phyloP scores from a whole-genome alignment of 2,797 vertebrate genomes.

The Lemur catta region DNA sequence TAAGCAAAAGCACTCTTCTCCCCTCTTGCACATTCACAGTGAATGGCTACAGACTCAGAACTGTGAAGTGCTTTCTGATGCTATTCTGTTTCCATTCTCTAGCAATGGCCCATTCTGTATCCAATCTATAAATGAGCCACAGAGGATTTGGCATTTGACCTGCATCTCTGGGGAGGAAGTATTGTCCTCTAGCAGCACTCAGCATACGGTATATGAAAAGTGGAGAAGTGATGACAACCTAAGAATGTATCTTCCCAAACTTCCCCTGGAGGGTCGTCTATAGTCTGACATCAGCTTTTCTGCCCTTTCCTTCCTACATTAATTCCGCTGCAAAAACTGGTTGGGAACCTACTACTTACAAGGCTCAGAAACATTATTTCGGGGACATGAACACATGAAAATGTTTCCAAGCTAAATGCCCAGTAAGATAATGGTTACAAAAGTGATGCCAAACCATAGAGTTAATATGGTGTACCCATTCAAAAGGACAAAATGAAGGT shows the following conservation, averaged over 20 bases:
- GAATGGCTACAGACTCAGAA: neutral
- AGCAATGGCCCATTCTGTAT: neutral
- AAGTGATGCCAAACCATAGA: neutral
- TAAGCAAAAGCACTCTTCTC: neutral
- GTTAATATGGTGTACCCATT: rapidly evolving
- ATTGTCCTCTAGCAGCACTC: neutral
- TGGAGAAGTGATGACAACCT: neutral
- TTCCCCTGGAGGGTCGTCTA: neutral
- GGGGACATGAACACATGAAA: neutral
- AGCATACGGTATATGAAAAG: neutral
- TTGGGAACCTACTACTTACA: too few species aligned
- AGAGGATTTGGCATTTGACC: neutral
- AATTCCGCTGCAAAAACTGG: neutral
- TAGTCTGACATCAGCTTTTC: neutral
- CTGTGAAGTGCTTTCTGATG: neutral
- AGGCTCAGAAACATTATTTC: neutral
- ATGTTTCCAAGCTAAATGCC: neutral
- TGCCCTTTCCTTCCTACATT: too few species aligned
- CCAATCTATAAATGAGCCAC: neutral
- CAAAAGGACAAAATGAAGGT: neutral
- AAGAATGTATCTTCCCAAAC: neutral
- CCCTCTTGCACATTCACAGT: rapidly evolving
- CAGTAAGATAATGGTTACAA: neutral
- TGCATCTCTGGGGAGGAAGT: too few species aligned
- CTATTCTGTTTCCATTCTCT: neutral